Base-by-base conservation (phyloP, 2,113 vertebrate species). In the Erythrocebus patas region DNA sequence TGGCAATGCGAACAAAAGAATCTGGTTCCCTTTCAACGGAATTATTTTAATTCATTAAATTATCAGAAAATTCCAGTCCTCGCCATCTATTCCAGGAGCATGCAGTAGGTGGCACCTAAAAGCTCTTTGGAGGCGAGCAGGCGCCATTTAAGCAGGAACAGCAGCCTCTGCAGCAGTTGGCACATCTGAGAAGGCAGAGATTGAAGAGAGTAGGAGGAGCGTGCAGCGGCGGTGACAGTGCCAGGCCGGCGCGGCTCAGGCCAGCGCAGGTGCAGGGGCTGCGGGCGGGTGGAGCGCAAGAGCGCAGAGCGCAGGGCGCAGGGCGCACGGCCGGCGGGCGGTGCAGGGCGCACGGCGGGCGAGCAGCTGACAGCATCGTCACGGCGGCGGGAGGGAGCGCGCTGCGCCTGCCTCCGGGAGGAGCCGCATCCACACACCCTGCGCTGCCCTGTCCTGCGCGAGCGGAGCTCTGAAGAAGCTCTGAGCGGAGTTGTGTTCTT, bases 31-130 rank as follows among this genome's bases (percentile, higher is more conserved):
- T 93, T 94, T 83, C 93, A 55, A 50, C 59, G 87, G 78, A 93
- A 87, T 64, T 16, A n/a, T 92, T 75, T 73, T 79, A 93, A 95
- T 92, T 90, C 94, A 75, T 40, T 27, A 72, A 70, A 38, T 94
- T 80, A 40, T 45, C 88, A 64, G 94, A 90, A 55, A 32, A 90
- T 90, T 17, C 73, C 75, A 50, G 84, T 55, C 91, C 76, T 61
- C 50, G 25, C 80, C 52, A 1, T 72, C 61, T 43, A 84, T 94
- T 48, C 96, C 96, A 20, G 86, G 40, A 82, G 40, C 97, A 20
- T 43, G 87, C 98, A 30, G 95, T 98, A 97, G 97, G 97, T 90
- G 98, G 98, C 98, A 75, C 86, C 83, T 20, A 2, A 32, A 40
- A 27, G 89, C 97, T 79, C 92, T 66, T 5, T 2, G 66, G 81